These are phyloP conservation scores for Lepidocolaptes lacrymiger DNA, from an alignment of 2,797 vertebrate species.

Conservation along the genomic window DNA sequence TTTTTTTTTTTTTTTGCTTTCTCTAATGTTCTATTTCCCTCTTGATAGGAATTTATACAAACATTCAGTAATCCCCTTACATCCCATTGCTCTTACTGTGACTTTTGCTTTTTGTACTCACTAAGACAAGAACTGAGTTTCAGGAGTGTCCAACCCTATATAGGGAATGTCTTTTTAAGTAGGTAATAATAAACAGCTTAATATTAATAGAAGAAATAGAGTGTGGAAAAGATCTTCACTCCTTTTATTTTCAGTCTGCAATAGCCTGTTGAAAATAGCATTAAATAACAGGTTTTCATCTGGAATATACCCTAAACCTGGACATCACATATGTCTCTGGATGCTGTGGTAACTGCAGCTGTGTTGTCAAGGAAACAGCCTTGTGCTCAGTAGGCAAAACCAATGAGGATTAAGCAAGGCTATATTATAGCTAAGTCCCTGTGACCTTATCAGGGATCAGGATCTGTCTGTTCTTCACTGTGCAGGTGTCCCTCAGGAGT, in stretches of 20 bases:
- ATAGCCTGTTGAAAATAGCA: constrained; percentile 41
- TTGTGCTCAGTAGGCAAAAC: constrained; percentile 76
- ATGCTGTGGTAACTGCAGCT: constrained; percentile 77
- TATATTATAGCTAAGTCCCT: constrained; percentile 74
- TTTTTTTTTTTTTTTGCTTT: neutral
- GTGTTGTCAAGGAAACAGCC: constrained; percentile 82
- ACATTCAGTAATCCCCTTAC: neutral
- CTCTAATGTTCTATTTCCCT: neutral
- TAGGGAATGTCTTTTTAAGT: neutral
- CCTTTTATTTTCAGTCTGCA: neutral
- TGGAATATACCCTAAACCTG: constrained; percentile 70
- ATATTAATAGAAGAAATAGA: neutral
- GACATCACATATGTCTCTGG: constrained; percentile 70
- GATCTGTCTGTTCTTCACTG: constrained; percentile 68
- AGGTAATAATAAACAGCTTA: neutral
- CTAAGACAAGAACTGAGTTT: neutral
- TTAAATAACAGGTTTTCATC: constrained; percentile 53
- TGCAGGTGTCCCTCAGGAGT: constrained; percentile 62
- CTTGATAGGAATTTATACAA: neutral
- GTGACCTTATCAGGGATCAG: constrained; percentile 78
- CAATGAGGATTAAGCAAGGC: constrained; percentile 79
- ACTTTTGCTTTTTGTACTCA: neutral
- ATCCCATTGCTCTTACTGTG: neutral
- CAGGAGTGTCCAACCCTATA: neutral
- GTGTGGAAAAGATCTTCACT: neutral